Base-by-base conservation (phyloP, 2,888 invertebrate genomes). In the Buathra laborator region DNA sequence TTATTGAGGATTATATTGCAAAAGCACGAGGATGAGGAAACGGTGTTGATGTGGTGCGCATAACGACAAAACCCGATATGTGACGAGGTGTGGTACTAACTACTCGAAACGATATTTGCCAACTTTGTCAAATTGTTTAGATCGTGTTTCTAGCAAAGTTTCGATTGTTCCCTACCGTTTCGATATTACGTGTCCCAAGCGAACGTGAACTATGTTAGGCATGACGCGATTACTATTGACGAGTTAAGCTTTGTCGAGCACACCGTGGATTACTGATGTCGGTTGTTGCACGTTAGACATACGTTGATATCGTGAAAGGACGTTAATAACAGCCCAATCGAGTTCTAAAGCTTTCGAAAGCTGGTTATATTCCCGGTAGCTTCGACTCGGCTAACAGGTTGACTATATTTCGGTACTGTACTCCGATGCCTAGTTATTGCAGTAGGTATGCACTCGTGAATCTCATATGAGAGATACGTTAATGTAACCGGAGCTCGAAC, bases 391-490 rank as follows among this genome's bases (percentile, higher is more conserved):
- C 51, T 16, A 70, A 70, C 37, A 70, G 37, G 32, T 32, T 32
- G 70, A 53, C 32, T 70, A 51, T 24, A 32, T 14, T 12, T 43
- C 5, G 56, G 43, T 56, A 14, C 43, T 56, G 43, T 43, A 43
- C 56, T 14, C 19, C 24, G 14, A 37, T 43, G 56, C 19, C 19
- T 44, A 14, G 72, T 44, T 59, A 72, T 6, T 14, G 56, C 24
- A 24, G 43, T 10, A 24, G 43, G 56, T 72, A 44, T 29, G 72
- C 56, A 56, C 72, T 72, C 72, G 19, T 72, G 43, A n/a, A 72
- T 53, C 56, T 72, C 72, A 53, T 14, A 70, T 53, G 32, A 56
- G 44, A 72, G 24, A 56, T 72, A 56, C 72, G 24, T 70, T 70
- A 53, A 72, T 24, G 43, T 37, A 43, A 56, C 24, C 14, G 37